Base-by-base conservation (phyloP, 2,888 invertebrate genomes). In the Cephus pygmeus region DNA sequence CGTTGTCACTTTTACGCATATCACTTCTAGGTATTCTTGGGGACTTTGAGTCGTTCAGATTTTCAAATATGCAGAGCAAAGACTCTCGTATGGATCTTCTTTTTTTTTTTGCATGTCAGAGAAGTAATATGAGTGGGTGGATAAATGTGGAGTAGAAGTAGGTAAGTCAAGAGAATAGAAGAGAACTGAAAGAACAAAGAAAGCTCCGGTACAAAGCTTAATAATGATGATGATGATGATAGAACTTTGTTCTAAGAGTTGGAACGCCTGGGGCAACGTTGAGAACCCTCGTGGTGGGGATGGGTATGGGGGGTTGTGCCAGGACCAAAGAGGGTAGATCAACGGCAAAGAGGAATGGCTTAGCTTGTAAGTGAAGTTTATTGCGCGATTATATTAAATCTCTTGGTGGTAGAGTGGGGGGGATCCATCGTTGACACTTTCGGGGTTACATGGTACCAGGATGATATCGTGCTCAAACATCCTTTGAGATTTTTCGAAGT, bases 371-470 rank as follows among this genome's bases (percentile, higher is more conserved):
- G 89, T 89, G 88, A 89, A 88, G 89, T 89, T 89, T 89, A 88
- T 89, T 89, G 89, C 88, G 83, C 88, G 89, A 88, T 89, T 89
- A 89, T 88, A 88, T 89, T 87, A 88, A 85, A 88, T 89, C 88
- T 87, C 89, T 87, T 82, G 84, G 85, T 76, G 81, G 78, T 36
- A 79, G 76, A 9, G 23, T 0, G 56, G 23, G 9, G 56, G 56
- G 9, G 23, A 9, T 1, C 4, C 15, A 23, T 40, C 40, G 23
- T 56, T 56, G 15, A 56, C 23, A 23, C 56, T 56, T 23, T 56
- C 6, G 56, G 56, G 23, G 6, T 56, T 23, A 56, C 56, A 23
- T 1, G 9, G 23, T 23, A 56, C 9, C 56, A 56, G 56, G 56
- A 23, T 56, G 31, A 11, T 9, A n/a, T n/a, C 15, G 83, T 84